These are phyloP conservation scores for Indicator maculatus DNA, from an alignment of 2,113 vertebrate species.

Conservation along the genomic window DNA sequence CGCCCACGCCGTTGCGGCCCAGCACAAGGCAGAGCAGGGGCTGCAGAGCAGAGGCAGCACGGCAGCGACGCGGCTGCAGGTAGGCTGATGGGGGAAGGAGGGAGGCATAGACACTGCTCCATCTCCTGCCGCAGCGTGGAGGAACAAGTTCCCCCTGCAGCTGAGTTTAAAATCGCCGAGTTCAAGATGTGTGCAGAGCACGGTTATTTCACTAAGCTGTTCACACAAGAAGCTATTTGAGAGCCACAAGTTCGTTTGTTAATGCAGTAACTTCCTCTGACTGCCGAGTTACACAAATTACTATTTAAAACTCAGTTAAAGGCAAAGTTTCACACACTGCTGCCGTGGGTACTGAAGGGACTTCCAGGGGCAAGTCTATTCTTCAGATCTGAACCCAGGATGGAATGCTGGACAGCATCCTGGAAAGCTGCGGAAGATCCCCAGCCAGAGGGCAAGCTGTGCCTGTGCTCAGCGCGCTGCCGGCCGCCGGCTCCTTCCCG, in stretches of 20 bases:
- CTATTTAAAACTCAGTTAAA: neutral
- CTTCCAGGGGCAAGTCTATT: neutral
- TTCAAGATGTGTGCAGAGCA: neutral
- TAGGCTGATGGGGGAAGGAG: neutral
- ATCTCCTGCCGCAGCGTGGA: neutral
- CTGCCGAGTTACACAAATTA: neutral
- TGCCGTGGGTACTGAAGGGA: neutral
- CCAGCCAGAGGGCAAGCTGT: neutral
- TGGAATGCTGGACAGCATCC: neutral
- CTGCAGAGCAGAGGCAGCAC: neutral
- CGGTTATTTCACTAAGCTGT: neutral
- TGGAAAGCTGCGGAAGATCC: neutral
- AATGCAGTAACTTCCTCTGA: neutral
- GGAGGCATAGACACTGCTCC: neutral
- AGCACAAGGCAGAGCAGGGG: neutral
- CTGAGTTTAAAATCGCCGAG: neutral
- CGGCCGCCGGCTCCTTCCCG: neutral
- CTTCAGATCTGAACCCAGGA: neutral
- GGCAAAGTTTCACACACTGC: neutral
- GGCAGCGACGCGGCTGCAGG: accelerated
- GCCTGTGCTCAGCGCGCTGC: neutral
- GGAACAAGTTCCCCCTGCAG: accelerated
- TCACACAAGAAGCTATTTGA: neutral
- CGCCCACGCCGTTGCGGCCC: neutral
- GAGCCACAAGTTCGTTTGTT: neutral